Evolutionary conservation across 1,140 invertebrate species (phyloP).

Genomic region (Leguminivora glycinivorella): DNA sequence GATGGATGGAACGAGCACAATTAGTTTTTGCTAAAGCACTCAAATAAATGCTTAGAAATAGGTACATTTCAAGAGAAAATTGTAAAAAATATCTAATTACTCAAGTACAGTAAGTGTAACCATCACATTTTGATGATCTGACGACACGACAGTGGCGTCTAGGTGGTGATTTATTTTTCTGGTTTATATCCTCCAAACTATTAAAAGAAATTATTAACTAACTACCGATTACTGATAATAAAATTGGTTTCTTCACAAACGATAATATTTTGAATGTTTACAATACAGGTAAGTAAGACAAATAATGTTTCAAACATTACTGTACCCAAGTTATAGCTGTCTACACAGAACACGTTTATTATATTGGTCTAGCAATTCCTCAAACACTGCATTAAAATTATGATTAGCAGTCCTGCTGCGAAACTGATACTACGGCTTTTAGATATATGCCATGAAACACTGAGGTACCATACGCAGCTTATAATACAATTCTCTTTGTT

Average conservation of each 20-base stretch:
- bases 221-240: no score
- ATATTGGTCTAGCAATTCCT: slow-evolving; percentile 29
- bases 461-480: background rate
- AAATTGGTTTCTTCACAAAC: no score
- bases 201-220: no score
- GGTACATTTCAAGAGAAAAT: slow-evolving; percentile 23
- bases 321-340: slow-evolving; percentile 18
- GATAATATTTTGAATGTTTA: no score
- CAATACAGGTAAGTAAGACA: background rate
- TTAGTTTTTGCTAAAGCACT: slow-evolving; percentile 66
- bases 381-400: slow-evolving; percentile 25
- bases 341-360: slow-evolving; percentile 21
- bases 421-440: slow-evolving; percentile 7
- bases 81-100: slow-evolving; percentile 14
- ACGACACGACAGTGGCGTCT: no score
- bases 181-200: no score
- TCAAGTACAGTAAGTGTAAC: slow-evolving; percentile 11
- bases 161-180: no score
- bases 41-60: slow-evolving; percentile 54
- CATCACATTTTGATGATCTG: background rate
- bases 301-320: background rate
- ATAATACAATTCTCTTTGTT: background rate
- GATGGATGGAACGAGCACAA: slow-evolving; percentile 70
- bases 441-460: slow-evolving; percentile 10
- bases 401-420: slow-evolving; percentile 19